Evolutionary conservation across 2,888 invertebrate species (phyloP), one percentile per base, ranked within the genome.

Genomic region (Eurois occulta): DNA sequence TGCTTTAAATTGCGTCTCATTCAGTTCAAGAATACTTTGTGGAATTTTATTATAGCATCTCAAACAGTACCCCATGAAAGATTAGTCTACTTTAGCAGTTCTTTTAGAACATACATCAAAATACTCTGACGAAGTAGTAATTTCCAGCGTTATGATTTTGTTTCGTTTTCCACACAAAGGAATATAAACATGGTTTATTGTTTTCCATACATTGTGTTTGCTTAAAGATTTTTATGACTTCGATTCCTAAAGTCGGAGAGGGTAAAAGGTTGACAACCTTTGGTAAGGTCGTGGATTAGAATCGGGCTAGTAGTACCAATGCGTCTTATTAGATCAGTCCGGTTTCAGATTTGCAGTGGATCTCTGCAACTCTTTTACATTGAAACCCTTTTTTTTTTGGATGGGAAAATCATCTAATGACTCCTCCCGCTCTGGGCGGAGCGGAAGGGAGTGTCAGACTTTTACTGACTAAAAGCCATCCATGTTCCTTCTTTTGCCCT

Each of bases 141-240:
- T 60, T 62, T 67, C 8, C 21, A 80, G n/a, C 5, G n/a, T 62
- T 43, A 60, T 16, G 48, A n/a, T 52, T 67, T 75, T 67, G 43
- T 67, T 79, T 74, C 32, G n/a, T 74, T 77, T 43, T 24, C 0
- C 4, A 41, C 3, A 80, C 82, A 80, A 81, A 80, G 76, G n/a
- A n/a, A 46, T 7, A 58, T 76, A 64, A 80, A 81, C 2, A 24
- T 38, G 52, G 67, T 80, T 81, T 68, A 64, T 75, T 32, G 28
- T 67, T 58, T 60, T 16, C 13, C 16, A 35, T n/a, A 41, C 2
- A 48, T 35, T 64, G 8, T 62, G 62, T 32, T 64, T 4, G 16
- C 21, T 28, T 32, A 7, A 13, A 55, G 41, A 66, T n/a, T 81
- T 81, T 67, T 74, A 64, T 64, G 28, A n/a, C 52, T 52, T 75